These are phyloP conservation scores for Leuciscus waleckii DNA, from an alignment of 2,797 vertebrate genomes.

Conservation along the genomic window DNA sequence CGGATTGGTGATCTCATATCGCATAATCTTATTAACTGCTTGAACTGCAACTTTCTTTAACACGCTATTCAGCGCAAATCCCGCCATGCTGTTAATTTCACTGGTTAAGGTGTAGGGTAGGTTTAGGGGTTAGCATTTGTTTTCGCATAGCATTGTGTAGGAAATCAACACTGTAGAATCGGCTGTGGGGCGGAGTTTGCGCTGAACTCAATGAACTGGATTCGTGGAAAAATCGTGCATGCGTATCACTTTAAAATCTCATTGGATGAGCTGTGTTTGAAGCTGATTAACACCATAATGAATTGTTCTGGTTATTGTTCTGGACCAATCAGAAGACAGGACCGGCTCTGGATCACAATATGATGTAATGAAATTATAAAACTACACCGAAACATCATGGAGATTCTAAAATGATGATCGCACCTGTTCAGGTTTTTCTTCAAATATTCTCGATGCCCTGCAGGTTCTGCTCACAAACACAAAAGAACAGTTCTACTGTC, in stretches of 20 bases:
- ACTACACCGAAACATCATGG: neutral
- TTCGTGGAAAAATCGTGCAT: too few species aligned
- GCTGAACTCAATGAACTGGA: too few species aligned
- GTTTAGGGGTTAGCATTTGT: too few species aligned
- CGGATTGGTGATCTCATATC: too few species aligned
- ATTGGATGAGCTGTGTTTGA: neutral
- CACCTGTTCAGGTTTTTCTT: neutral
- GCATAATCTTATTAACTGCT: too few species aligned
- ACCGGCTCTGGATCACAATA: neutral
- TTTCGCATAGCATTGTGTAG: too few species aligned
- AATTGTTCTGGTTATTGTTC: neutral
- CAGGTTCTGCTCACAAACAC: slow-evolving; percentile 11
- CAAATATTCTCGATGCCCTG: neutral
- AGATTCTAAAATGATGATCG: neutral
- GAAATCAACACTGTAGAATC: too few species aligned
- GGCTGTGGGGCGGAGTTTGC: too few species aligned
- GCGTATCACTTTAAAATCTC: neutral
- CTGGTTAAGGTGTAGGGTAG: too few species aligned
- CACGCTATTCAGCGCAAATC: too few species aligned
- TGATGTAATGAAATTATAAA: neutral
- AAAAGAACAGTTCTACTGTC: neutral
- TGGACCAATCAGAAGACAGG: neutral
- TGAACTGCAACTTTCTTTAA: too few species aligned
- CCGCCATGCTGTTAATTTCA: too few species aligned
- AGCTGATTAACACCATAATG: neutral